Conservation (phyloP, 2,113 vertebrate genomes). For the Coregonus clupeaformis region DNA sequence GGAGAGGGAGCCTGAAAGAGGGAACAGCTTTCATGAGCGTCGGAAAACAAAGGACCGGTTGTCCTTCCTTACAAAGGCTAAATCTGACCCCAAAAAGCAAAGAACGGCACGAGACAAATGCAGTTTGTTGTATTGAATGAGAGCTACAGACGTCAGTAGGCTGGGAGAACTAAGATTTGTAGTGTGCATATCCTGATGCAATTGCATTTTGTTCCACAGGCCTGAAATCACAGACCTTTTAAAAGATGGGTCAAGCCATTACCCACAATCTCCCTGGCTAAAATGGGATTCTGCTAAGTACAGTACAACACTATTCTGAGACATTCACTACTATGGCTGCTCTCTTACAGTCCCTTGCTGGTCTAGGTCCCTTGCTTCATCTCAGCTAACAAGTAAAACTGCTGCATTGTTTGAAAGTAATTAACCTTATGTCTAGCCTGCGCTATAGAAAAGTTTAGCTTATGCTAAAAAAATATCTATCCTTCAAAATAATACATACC, state of each 20-base stretch:
- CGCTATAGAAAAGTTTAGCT: no score
- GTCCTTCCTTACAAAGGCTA: not conserved
- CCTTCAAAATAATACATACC: constrained; percentile 51
- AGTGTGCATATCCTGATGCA: constrained; percentile 17
- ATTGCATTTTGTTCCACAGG: constrained; percentile 10
- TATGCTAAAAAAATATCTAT: no score
- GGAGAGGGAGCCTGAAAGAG: constrained; percentile 67
- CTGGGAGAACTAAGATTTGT: not conserved
- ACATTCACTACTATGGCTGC: constrained; percentile 11
- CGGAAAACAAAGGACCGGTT: not conserved
- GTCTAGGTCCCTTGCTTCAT: not conserved
- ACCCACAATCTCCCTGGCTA: not conserved
- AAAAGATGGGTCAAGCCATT: constrained; percentile 1
- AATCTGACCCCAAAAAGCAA: not conserved
- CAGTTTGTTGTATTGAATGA: not conserved
- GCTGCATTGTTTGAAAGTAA: not conserved
- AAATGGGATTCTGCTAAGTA: constrained; percentile 12
- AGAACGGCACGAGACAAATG: not conserved
- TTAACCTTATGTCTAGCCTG: not conserved
- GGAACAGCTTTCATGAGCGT: not conserved
- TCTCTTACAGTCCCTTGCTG: not conserved
- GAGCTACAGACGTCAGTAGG: not conserved
- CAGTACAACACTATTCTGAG: constrained; percentile 7
- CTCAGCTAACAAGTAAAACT: not conserved
- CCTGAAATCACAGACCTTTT: not conserved